phyloP scores from a whole-genome alignment of 2,888 invertebrate genomes.

The Isoperla grammatica region DNA sequence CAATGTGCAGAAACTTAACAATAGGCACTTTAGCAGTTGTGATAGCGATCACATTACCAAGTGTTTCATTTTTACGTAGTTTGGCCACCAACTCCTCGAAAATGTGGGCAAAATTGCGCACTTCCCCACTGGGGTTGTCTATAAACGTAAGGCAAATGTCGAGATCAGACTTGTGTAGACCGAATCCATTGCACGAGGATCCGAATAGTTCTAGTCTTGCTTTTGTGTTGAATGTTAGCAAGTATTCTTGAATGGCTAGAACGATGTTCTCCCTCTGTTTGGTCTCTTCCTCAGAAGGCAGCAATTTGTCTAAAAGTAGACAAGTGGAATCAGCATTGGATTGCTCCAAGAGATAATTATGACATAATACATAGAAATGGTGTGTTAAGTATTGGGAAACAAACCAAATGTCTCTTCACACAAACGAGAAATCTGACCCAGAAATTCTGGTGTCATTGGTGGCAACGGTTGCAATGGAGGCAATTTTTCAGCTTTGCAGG shows the following conservation, averaged over 20 bases:
- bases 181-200: conserved; percentile 55
- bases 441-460: conserved; percentile 38
- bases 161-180: conserved; percentile 50
- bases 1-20: conserved; percentile 49
- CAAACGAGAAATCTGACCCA: conserved; percentile 38
- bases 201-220: conserved; percentile 50
- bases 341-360: not conserved
- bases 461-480: conserved; percentile 43
- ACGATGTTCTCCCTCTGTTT: conserved; percentile 38
- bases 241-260: conserved; percentile 40
- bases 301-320: conserved; percentile 29
- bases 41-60: conserved; percentile 46
- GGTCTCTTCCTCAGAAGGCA: conserved; percentile 34
- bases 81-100: conserved; percentile 43
- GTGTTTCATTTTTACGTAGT: conserved; percentile 39
- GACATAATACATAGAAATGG: not conserved
- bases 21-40: conserved; percentile 56
- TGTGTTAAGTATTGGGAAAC: not conserved
- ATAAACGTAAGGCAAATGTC: conserved; percentile 53
- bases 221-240: conserved; percentile 39
- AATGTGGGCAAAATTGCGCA: conserved; percentile 38
- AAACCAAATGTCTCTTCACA: conserved; percentile 40
- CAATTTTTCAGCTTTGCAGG: conserved; percentile 47
- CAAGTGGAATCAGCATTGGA: not conserved
- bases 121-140: conserved; percentile 35